Evolutionary conservation across 2,113 vertebrate genomes (phyloP), one percentile per base, ranked within the genome.

Genomic region (Romanogobio albipinnatus): DNA sequence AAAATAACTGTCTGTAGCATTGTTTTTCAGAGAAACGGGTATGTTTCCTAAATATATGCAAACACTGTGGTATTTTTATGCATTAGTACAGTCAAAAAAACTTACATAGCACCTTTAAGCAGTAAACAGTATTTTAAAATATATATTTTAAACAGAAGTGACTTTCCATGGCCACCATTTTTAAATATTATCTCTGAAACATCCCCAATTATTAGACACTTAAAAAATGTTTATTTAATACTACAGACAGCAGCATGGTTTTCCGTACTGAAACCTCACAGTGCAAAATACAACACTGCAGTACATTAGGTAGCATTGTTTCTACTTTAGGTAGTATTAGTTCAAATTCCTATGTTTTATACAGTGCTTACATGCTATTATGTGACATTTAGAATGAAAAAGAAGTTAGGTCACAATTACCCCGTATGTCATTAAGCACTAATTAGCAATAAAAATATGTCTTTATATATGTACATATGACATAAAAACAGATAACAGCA

Each of bases 251-350:
- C 4, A 51, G 9, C 15, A 59, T 76, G 33, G 1, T 9, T 59
- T 24, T 59, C 10, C 24, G 11, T 76, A 26, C 17, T 56, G 15
- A 56, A 33, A 56, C 17, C 8, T 9, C 45, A 15, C 39, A 26
- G 24, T 51, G 14, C 14, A 15, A 26, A 29, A 33, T 36, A 36
- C 10, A 43, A n/a, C 29, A 24, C 6, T 7, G 9, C 11, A 59
- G 53, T 19, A 78, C 56, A 61, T 36, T 58, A 78, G 19, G 56
- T 53, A 58, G 75, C 36, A 78, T 78, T 39, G 61, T 39, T 43
- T 61, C 3, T 78, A 36, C 33, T 43, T 61, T 6, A 78, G 56
- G 56, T 78, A 61, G 56, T 78, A 24, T 39, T 43, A 24, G 56
- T 78, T 78, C 7, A 3, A 56, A 39, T 76, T 36, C 49, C 76